Base-by-base conservation (phyloP, 2,888 invertebrate genomes). In the Megastigmus dorsalis region DNA sequence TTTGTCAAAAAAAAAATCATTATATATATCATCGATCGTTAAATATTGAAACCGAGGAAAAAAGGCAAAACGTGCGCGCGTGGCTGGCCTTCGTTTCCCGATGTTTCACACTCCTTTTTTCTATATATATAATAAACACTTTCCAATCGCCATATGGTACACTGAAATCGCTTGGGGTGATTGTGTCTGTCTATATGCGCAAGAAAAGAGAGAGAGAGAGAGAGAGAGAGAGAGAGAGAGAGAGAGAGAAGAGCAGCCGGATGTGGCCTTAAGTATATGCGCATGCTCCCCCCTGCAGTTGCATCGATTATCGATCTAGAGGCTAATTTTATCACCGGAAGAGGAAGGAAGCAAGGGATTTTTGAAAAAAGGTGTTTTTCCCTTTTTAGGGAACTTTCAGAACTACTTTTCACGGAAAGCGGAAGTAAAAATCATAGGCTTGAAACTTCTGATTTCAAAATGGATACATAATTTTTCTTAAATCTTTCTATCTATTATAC, bases 251-350 rank as follows among this genome's bases (percentile, higher is more conserved):
- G 9, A 66, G 45, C 26, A 52, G n/a, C 33, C 43, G 54, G 55
- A 30, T 23, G 26, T 20, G 48, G 26, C 15, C 28, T 65, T 57
- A 36, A 67, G 45, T 20, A 9, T 4, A 15, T 15, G 15, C 60
- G 23, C n/a, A 43, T n/a, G 10, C 3, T 0, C 55, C 23, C 13
- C 18, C n/a, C 9, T 15, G 5, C 33, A 4, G 38, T 6, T 45
- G 28, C 15, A 54, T 69, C 60, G 26, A 45, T 54, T 54, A 62
- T 43, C 62, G 43, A 70, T 62, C 54, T n/a, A n/a, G 52, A 70
- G 54, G 52, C 43, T 70, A 62, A 60, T 52, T 70, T 62, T 18
- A 69, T 52, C 55, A 36, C 23, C 13, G n/a, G n/a, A 15, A 4
- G 41, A 26, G 28, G 18, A 65, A 10, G n/a, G n/a, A n/a, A 52